Base-by-base conservation (phyloP, 1,140 invertebrate species). In the Brachionus manjavacas region DNA sequence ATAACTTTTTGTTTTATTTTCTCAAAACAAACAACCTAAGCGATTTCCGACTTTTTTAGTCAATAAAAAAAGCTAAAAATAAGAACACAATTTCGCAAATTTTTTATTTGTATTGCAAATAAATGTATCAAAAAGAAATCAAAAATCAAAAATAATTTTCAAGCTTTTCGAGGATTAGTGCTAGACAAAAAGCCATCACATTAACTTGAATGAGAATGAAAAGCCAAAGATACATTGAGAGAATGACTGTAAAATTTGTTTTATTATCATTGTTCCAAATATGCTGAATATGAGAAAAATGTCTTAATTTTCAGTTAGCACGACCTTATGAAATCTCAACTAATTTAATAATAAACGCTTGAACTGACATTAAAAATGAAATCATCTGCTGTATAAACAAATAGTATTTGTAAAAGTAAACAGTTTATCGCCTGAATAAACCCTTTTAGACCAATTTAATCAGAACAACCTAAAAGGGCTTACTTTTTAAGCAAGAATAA, bases 371-470 rank as follows among this genome's bases (percentile, higher is more conserved):
- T 31, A n/a, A 72, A 72, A 72, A 72, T 41, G 20, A 46, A 72
- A 72, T 72, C 70, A 31, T 39, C 70, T 72, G 41, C 70, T 46
- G 41, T 41, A 72, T 72, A 72, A 72, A 72, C 14, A 72, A 41
- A 20, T 11, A 28, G 4, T 41, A 20, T 72, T 72, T 28, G 35
- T 72, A 16, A 72, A 72, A 35, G 16, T 60, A 60, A 60, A 60
- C 52, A 60, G 20, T 60, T 60, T 60, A 60, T 60, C 52, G 52
- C 52, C 52, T 60, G 52, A 60, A 60, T 60, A 8, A 60, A 60
- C 20, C 6, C 52, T 20, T 60, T 60, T 8, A 60, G 52, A 23
- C 20, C 43, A 46, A n/a, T 46, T 46, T 46, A 46, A 14, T 46
- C 4, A 12, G 43, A n/a, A 46, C 11, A 46, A 4, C 14, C 20